Evolutionary conservation across 2,797 vertebrate genomes (phyloP), one percentile per base, ranked within the genome.

Genomic region (Thunnus albacares): DNA sequence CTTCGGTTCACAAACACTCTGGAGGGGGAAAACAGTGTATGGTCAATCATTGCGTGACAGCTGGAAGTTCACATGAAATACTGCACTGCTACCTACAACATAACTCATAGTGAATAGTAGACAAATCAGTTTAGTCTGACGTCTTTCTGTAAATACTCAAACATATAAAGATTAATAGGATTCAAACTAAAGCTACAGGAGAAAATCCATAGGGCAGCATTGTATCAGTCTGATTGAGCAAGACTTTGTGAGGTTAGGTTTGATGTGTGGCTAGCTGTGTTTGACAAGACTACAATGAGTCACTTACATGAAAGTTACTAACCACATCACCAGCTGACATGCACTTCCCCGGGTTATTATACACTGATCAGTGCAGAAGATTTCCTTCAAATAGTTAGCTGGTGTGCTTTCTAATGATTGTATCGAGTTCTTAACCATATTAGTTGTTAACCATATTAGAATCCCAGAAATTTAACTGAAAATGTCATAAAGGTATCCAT

Each of bases 1-100:
- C 98, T 99, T 94, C 98, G 96, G 93, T 99, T 99, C 87, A 99
- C 98, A 96, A 99, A 99, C 79, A 99, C 97, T 95, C 98, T 99
- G 84, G 74, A 73, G 86, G 69, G 41, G 81, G 77, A 82, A 79
- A 93, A 51, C 43, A 78, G 61, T 2, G 1, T 0, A 8, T 0
- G 11, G 43, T 84, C 62, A 86, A 15, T 22, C 15, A 24, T 43
- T 17, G 30, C 64, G 26, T 4, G 41, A 24, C n/a, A 60, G 65
- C 20, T 28, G 26, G 20, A 8, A 11, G 33, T 20, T 62, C 5
- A 53, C 6, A 71, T 59, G 1, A 33, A 73, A 78, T 22, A 15
- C 4, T 24, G 47, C n/a, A 49, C 18, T n/a, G 33, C 43, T 49
- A 55, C 52, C 12, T 13, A 56, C 26, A 26, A 11, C 18, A 47